Percentiles rank a stretch among this genome's conserved stretches.
Conservation (phyloP, 2,888 invertebrate species). For the Lasioglossum marginatum region DNA sequence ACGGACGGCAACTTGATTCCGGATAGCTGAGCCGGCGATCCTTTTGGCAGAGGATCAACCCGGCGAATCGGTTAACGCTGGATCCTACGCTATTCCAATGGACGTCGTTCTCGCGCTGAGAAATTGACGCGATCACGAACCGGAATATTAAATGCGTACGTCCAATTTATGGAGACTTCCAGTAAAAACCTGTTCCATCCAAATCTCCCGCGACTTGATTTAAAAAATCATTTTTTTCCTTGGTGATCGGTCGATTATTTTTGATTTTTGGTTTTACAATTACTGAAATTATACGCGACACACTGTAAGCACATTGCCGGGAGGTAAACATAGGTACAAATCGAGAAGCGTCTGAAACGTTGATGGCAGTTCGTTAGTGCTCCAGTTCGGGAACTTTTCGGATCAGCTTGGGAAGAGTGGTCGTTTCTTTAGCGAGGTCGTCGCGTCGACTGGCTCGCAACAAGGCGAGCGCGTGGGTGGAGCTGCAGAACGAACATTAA, state of each 20-base stretch:
- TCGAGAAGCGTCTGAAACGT: not conserved
- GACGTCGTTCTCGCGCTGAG: not conserved
- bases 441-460: not conserved
- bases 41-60: constrained; percentile 75
- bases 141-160: not conserved
- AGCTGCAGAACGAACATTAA: constrained; percentile 16
- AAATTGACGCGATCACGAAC: not conserved
- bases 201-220: not conserved
- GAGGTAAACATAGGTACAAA: not conserved
- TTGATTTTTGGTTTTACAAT: no score
- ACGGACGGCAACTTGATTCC: constrained; percentile 71
- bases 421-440: not conserved
- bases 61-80: not conserved
- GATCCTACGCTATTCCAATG: not conserved
- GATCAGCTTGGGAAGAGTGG: not conserved
- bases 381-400: not conserved
- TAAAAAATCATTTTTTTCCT: no score
- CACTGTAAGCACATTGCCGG: not conserved
- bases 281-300: not conserved
- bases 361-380: not conserved
- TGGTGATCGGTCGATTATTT: no score
- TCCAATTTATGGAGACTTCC: not conserved
- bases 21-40: constrained; percentile 48
- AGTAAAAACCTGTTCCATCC: not conserved
- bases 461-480: not conserved